Conservation (phyloP, 1,140 invertebrate species). For the Dinoponera quadriceps region DNA sequence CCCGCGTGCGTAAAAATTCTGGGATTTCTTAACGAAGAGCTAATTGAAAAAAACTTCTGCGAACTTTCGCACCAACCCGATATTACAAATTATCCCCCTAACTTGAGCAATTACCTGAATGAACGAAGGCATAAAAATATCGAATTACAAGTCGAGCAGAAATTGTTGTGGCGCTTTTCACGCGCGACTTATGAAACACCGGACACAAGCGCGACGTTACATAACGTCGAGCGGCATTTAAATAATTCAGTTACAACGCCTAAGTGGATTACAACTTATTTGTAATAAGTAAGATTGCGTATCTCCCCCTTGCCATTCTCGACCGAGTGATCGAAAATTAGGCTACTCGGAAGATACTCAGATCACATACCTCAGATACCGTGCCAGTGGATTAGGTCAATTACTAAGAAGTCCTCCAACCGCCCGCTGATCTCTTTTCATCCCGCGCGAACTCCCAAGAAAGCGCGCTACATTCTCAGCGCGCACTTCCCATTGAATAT, state of each 20-base stretch:
- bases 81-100: too few relatives aligned
- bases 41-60: too few relatives aligned
- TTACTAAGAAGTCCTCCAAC: neutral
- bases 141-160: too few relatives aligned
- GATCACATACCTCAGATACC: neutral
- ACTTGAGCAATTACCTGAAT: too few relatives aligned
- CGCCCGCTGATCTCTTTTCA: neutral
- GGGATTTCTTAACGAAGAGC: too few relatives aligned
- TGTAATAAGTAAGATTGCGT: conserved; percentile 30
- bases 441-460: neutral
- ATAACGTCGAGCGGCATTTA: conserved; percentile 9
- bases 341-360: conserved; percentile 22
- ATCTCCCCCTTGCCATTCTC: conserved; percentile 10
- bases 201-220: neutral
- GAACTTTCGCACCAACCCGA: too few relatives aligned
- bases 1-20: too few relatives aligned
- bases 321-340: conserved; percentile 9
- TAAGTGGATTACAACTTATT: conserved; percentile 51
- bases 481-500: neutral
- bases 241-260: conserved; percentile 18
- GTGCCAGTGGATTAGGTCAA: conserved; percentile 17
- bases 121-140: too few relatives aligned
- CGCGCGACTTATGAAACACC: too few relatives aligned
- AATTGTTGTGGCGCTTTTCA: too few relatives aligned
- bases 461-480: neutral